Percentiles rank a stretch among this genome's conserved stretches.
Evolutionary conservation across 2,113 vertebrate species (phyloP).

Genomic region (Saguinus imperator): DNA sequence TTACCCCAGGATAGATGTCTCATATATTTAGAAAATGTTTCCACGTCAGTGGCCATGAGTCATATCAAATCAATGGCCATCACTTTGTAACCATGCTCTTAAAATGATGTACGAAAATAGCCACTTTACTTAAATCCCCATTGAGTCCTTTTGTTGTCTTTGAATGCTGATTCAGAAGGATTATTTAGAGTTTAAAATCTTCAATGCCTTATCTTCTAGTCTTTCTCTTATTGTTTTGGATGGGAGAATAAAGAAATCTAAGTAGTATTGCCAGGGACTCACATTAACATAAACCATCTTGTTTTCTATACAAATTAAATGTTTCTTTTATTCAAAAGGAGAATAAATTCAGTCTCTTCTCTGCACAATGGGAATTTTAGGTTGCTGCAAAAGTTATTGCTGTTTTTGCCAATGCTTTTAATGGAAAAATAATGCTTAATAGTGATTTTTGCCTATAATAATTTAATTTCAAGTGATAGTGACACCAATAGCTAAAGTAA

Average conservation of each 20-base stretch:
- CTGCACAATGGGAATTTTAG: neutral
- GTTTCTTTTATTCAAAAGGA: neutral
- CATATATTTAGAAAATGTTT: neutral
- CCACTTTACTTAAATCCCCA: neutral
- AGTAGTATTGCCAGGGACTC: neutral
- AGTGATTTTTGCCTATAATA: slow-evolving; percentile 5
- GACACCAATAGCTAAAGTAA: neutral
- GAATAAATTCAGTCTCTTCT: slow-evolving; percentile 12
- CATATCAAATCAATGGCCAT: slow-evolving; percentile 43
- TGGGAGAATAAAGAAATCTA: slow-evolving; percentile 27
- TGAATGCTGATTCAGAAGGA: neutral
- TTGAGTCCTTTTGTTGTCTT: neutral
- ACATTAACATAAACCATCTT: neutral
- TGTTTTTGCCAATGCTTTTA: too few relatives aligned
- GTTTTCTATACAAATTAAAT: slow-evolving; percentile 29
- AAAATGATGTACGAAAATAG: slow-evolving; percentile 41
- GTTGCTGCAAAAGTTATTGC: too few relatives aligned
- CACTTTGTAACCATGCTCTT: neutral
- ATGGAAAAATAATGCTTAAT: neutral
- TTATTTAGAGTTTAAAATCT: neutral
- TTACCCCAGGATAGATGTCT: neutral
- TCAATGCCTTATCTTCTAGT: slow-evolving; percentile 3
- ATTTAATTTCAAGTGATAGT: slow-evolving; percentile 18
- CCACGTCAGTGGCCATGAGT: neutral
- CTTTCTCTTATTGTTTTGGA: neutral